Base-by-base conservation (phyloP, 2,888 invertebrate genomes). In the Barypeithes pellucidus region DNA sequence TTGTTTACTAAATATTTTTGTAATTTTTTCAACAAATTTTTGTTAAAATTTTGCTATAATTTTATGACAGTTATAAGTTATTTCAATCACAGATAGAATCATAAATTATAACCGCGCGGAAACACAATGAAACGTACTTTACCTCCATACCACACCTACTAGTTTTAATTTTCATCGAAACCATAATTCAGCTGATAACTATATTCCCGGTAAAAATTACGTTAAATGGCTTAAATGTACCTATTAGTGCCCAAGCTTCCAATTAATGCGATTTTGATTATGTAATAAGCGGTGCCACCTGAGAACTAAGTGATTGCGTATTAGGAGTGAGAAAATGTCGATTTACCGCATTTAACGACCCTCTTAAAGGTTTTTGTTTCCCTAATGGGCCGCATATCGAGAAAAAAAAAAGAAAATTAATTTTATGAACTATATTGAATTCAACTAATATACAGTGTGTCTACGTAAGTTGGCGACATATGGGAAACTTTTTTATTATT, bases 211-310 rank as follows among this genome's bases (percentile, higher is more conserved):
- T 16, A 1, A 33, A 16, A 54, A 54, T 54, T 54, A 54, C 54
- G 29, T 33, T 16, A 72, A 59, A 62, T 39, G 62, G 72, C 67
- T 47, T 24, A 43, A 62, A 45, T 62, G 29, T 47, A 29, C 62
- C 45, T 47, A 62, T 62, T 62, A 62, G 29, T 24, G 22, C 47
- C 14, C 16, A 45, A 62, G 47, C 29, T 24, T 12, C 43, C 62
- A 45, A 62, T 62, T 62, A 62, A 62, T 47, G 45, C 45, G 29
- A 62, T 43, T 62, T 45, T 45, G 45, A 62, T 45, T 43, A 22
- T 22, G 62, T 62, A 62, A 62, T 62, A 62, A 62, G 45, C 45
- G 16, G 24, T 43, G 45, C 22, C 45, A 62, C 62, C 62, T 62
- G 62, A 45, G 45, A 54, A 33, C 33, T 54, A 54, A 54, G 54